These are phyloP conservation scores for Orchesellides sinensis DNA, from an alignment of 2,888 invertebrate genomes.

Conservation along the genomic window DNA sequence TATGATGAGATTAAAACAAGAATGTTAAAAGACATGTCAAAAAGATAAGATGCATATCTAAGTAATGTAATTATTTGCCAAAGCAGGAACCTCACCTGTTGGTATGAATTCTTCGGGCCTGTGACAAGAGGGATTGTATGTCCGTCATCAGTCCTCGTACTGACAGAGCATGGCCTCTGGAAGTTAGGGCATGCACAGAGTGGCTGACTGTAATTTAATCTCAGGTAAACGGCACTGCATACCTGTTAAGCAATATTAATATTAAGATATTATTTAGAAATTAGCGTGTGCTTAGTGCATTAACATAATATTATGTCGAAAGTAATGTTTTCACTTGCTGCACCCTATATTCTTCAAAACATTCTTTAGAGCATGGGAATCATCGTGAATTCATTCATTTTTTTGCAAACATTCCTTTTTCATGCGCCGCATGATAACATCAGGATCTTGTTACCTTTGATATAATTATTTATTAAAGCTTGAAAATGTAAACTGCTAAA, in stretches of 20 bases:
- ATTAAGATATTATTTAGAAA: slow-evolving; percentile 38
- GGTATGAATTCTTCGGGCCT: slow-evolving; percentile 81
- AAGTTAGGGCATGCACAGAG: slow-evolving; percentile 93
- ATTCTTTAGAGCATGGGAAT: no score
- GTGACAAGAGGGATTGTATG: slow-evolving; percentile 94
- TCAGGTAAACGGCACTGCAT: slow-evolving; percentile 94
- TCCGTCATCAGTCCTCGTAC: slow-evolving; percentile 91
- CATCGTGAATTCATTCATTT: neutral
- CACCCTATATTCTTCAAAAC: slow-evolving; percentile 2
- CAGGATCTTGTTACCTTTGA: slow-evolving; percentile 64
- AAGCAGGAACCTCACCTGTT: no score
- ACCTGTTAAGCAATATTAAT: slow-evolving; percentile 81
- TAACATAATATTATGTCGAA: slow-evolving; percentile 33
- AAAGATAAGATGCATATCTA: no score
- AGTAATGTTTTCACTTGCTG: slow-evolving; percentile 53
- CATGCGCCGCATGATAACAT: slow-evolving; percentile 45
- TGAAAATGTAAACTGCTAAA: slow-evolving; percentile 19
- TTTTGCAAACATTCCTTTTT: neutral
- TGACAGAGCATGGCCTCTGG: slow-evolving; percentile 94
- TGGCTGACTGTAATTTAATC: slow-evolving; percentile 94
- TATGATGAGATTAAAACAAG: no score
- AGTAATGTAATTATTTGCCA: no score
- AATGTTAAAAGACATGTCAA: no score
- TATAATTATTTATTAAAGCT: slow-evolving; percentile 54
- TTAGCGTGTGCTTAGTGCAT: neutral